Evolutionary conservation across 2,888 invertebrate species (phyloP).

Genomic region (Diloba caeruleocephala): DNA sequence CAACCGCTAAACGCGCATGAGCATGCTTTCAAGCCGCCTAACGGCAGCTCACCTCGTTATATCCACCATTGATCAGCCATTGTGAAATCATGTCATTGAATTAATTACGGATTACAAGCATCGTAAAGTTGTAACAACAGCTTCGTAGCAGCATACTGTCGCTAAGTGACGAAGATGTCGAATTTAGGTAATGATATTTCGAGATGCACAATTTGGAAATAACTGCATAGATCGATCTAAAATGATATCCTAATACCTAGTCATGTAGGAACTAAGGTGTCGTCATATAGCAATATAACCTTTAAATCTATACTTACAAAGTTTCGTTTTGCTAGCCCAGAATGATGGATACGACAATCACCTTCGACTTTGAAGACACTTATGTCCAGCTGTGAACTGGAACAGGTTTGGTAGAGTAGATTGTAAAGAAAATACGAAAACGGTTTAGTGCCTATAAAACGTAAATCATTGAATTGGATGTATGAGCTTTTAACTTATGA

Average conservation of each 20-base stretch:
- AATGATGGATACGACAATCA: too few relatives aligned
- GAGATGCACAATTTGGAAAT: constrained; percentile 7
- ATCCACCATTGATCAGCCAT: constrained; percentile 52
- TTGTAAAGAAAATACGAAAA: too few relatives aligned
- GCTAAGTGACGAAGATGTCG: constrained; percentile 11
- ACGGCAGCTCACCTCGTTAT: constrained; percentile 60
- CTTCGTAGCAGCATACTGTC: constrained; percentile 22
- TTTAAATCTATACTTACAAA: too few relatives aligned
- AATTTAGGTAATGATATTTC: constrained; percentile 9
- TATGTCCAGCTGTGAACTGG: too few relatives aligned
- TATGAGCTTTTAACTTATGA: too few relatives aligned
- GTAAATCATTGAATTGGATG: too few relatives aligned
- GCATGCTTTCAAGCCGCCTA: constrained; percentile 65
- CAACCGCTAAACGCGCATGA: constrained; percentile 58
- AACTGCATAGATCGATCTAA: background rate
- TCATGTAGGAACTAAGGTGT: too few relatives aligned
- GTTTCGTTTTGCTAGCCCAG: too few relatives aligned
- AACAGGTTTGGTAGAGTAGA: too few relatives aligned
- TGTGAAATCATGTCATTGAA: constrained; percentile 54
- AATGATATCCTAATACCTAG: too few relatives aligned
- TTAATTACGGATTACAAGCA: constrained; percentile 34
- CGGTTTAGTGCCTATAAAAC: background rate
- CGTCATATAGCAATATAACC: too few relatives aligned
- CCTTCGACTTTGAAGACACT: too few relatives aligned
- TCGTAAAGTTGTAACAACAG: constrained; percentile 36